These are phyloP conservation scores for Xiphorhynchus elegans DNA, from an alignment of 2,113 vertebrate genomes.

Conservation along the genomic window DNA sequence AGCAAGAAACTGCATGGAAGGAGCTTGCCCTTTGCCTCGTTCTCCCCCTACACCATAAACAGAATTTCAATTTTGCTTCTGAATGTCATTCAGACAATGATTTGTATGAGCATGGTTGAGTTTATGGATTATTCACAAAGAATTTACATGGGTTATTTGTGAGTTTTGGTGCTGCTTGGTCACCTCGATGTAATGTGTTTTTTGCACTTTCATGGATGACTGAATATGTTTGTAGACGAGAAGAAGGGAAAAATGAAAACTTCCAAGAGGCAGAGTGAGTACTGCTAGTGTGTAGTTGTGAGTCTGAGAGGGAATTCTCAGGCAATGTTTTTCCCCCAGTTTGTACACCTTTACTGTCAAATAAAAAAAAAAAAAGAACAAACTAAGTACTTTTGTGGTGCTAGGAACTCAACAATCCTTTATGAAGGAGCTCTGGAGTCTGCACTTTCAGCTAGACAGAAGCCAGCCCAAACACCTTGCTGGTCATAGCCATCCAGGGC, in stretches of 20 bases:
- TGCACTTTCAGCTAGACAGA: not conserved
- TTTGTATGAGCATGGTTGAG: not conserved
- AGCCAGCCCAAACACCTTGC: not conserved
- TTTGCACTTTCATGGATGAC: not conserved
- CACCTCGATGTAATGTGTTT: not conserved
- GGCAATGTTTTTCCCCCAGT: not conserved
- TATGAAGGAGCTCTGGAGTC: not conserved
- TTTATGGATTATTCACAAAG: not conserved
- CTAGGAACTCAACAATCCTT: not conserved
- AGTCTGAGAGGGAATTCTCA: not conserved
- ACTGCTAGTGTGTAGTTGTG: not conserved
- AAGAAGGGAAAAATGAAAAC: not conserved
- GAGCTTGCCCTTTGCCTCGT: not conserved
- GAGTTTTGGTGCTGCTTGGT: not conserved
- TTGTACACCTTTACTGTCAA: not conserved
- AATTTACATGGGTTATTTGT: not conserved
- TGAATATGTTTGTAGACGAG: not conserved
- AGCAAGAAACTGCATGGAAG: not conserved
- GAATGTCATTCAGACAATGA: not conserved
- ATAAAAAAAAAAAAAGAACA: not conserved
- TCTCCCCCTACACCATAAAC: not conserved
- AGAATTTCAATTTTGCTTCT: constrained; percentile 6
- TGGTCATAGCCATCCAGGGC: not conserved
- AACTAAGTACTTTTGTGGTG: not conserved
- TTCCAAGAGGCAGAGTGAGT: not conserved